phyloP scores from a whole-genome alignment of 2,797 vertebrate species.

The Holocentrus rufus region DNA sequence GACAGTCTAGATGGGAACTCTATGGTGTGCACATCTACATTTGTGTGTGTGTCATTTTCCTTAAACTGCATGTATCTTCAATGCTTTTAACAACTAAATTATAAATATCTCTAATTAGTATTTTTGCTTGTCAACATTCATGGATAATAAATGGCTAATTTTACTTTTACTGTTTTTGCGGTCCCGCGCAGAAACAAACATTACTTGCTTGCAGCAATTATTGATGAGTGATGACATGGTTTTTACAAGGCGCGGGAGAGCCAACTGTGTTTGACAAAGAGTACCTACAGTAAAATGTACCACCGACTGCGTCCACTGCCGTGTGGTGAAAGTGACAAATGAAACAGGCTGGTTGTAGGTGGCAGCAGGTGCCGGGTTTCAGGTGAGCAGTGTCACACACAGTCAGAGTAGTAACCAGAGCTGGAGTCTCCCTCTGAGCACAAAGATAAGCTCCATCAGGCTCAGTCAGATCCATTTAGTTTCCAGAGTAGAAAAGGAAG shows the following conservation, averaged over 20 bases:
- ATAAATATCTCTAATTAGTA: too few relatives aligned
- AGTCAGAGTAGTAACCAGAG: conserved; percentile 64
- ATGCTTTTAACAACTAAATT: too few relatives aligned
- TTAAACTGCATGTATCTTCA: too few relatives aligned
- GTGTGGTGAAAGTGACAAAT: conserved; percentile 70
- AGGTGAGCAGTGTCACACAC: conserved; percentile 46
- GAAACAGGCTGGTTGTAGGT: conserved; percentile 55
- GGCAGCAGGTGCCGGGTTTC: conserved; percentile 55
- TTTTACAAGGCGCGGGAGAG: neutral
- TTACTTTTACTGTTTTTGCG: too few relatives aligned
- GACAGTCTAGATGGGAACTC: too few relatives aligned
- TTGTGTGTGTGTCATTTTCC: too few relatives aligned
- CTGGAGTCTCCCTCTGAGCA: conserved; percentile 54
- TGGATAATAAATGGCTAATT: too few relatives aligned
- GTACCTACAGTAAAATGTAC: neutral
- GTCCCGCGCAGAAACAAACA: neutral
- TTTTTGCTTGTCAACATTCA: too few relatives aligned
- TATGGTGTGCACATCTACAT: too few relatives aligned
- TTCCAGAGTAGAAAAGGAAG: conserved; percentile 5
- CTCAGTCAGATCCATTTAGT: neutral
- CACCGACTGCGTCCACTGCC: neutral
- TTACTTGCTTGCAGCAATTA: neutral
- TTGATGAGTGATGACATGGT: neutral
- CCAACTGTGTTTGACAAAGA: conserved; percentile 6
- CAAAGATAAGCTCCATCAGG: conserved; percentile 29